Percentiles rank a stretch among this genome's conserved stretches.
phyloP scores from a whole-genome alignment of 2,113 vertebrate species.

The Oreochromis spilurus region DNA sequence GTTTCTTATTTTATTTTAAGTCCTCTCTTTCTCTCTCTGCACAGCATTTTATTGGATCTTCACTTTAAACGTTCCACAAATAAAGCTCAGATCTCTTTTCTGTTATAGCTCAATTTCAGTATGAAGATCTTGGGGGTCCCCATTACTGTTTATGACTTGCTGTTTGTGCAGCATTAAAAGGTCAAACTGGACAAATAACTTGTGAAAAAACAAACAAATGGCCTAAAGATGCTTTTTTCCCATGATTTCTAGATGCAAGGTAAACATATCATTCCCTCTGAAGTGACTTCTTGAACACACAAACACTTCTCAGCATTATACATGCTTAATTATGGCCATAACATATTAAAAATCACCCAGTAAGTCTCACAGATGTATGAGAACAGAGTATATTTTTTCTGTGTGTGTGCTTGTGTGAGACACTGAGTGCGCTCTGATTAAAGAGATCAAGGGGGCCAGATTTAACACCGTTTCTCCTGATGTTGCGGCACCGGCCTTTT shows the following conservation, averaged over 20 bases:
- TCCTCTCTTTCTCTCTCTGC: not conserved
- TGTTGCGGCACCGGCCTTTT: not conserved
- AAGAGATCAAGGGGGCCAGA: not conserved
- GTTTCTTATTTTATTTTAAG: not conserved
- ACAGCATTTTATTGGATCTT: not conserved
- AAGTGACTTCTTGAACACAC: constrained; percentile 7
- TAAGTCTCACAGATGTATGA: constrained; percentile 7
- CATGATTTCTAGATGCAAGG: constrained; percentile 17
- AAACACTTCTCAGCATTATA: constrained; percentile 21
- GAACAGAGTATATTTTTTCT: constrained; percentile 19
- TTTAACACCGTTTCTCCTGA: not conserved
- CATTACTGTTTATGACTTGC: constrained; percentile 18
- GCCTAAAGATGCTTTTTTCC: constrained; percentile 35
- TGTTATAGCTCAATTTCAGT: not conserved
- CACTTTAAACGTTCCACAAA: not conserved
- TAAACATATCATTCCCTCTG: not conserved
- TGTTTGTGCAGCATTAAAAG: constrained; percentile 46
- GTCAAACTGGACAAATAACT: constrained; percentile 58
- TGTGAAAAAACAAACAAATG: constrained; percentile 40
- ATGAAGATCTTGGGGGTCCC: not conserved
- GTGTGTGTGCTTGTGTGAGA: constrained; percentile 28
- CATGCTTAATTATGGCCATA: not conserved
- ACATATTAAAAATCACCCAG: constrained; percentile 5
- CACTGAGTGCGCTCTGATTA: not conserved
- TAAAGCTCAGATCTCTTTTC: not conserved